Evolutionary conservation across 2,888 invertebrate genomes (phyloP).

Genomic region (Meta bourneti): DNA sequence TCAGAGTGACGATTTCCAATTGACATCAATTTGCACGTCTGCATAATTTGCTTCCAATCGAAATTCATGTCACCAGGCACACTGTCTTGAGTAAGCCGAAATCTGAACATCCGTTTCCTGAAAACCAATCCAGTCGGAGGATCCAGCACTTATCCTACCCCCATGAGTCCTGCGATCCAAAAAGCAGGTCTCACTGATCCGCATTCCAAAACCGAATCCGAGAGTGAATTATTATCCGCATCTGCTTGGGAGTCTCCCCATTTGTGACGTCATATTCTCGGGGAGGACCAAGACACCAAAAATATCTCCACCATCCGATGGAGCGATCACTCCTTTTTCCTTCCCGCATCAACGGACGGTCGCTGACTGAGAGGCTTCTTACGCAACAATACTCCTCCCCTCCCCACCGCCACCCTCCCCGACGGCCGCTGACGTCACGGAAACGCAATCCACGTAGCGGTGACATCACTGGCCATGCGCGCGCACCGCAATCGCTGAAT

Average conservation of each 20-base stretch:
- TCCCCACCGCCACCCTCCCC: not conserved
- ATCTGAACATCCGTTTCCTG: no score
- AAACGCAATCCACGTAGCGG: slow-evolving; percentile 56
- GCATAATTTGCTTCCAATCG: no score
- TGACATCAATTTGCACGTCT: no score
- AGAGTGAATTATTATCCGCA: slow-evolving; percentile 48
- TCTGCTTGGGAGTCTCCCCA: slow-evolving; percentile 33
- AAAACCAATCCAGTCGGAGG: no score
- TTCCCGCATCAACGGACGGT: slow-evolving; percentile 40
- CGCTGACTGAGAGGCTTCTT: slow-evolving; percentile 55
- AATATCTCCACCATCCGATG: slow-evolving; percentile 8
- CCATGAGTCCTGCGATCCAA: no score
- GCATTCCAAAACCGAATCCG: slow-evolving; percentile 27
- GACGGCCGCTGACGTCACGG: slow-evolving; percentile 35
- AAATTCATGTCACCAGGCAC: no score
- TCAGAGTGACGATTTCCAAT: no score
- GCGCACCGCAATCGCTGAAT: slow-evolving; percentile 57
- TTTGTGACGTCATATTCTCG: slow-evolving; percentile 57
- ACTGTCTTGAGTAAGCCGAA: no score
- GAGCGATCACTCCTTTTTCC: not conserved
- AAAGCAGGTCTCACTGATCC: slow-evolving; percentile 10
- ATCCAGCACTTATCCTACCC: no score
- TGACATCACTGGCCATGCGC: slow-evolving; percentile 53
- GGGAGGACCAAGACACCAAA: slow-evolving; percentile 25
- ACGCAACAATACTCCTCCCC: slow-evolving; percentile 21